phyloP scores from a whole-genome alignment of 2,113 vertebrate species.

The Antechinus flavipes region DNA sequence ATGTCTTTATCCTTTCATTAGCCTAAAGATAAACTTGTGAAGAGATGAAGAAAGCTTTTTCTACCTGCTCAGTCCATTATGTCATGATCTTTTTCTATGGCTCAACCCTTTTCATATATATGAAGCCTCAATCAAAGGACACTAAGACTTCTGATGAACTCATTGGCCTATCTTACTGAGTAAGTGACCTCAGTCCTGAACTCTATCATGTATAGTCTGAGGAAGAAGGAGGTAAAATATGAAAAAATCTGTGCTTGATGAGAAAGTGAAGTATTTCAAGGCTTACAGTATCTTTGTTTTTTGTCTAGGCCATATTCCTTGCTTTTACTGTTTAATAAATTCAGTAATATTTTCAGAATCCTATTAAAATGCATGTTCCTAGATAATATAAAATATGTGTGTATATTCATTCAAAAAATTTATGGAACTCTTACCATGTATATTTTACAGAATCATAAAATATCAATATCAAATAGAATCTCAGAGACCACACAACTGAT shows the following conservation, averaged over 20 bases:
- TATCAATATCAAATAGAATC: neutral
- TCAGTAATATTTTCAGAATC: neutral
- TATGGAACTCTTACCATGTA: neutral
- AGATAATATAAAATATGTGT: neutral
- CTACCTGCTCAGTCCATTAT: too few species aligned
- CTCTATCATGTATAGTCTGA: conserved; percentile 52
- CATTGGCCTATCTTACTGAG: conserved; percentile 31
- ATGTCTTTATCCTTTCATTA: too few species aligned
- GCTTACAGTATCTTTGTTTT: neutral
- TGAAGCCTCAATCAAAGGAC: neutral
- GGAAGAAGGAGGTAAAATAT: conserved; percentile 47
- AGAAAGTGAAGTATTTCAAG: neutral
- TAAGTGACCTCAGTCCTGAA: conserved; percentile 43
- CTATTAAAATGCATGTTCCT: neutral
- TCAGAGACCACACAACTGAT: neutral
- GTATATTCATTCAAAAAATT: neutral
- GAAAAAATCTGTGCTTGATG: neutral
- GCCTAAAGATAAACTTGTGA: too few species aligned
- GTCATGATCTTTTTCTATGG: too few species aligned
- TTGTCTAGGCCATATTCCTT: neutral
- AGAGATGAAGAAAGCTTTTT: too few species aligned
- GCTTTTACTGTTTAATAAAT: neutral
- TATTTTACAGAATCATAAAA: neutral
- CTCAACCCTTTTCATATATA: too few species aligned
- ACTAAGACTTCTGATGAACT: conserved; percentile 29